Base-by-base conservation (phyloP, 2,888 invertebrate genomes). In the Empis livida region DNA sequence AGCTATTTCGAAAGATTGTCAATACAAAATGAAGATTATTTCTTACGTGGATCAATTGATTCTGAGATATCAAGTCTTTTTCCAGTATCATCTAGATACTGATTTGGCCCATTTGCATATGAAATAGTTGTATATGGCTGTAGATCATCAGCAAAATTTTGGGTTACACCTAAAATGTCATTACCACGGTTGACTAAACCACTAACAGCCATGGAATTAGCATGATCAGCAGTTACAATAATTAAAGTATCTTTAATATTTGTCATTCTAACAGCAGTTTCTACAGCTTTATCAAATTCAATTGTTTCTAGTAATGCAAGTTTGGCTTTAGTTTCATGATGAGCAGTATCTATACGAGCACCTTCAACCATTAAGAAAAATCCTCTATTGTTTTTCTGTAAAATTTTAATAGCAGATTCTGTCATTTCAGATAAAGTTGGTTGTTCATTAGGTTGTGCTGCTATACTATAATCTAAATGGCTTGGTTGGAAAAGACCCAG, bases 201-300 rank as follows among this genome's bases (percentile, higher is more conserved):
- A 32, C 79, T 76, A 37, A 84, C 75, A 1, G 79, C 76, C 77
- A 88, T 77, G 0, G 84, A 80, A 55, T 87, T 87, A 0, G 82
- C 78, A 60, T 88, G 87, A 63, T 88, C 87, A 0, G 86, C 72
- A 1, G 82, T 84, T 4, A 84, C 87, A 0, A 91, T 78, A 30
- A 89, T 79, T 3, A 92, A 64, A 0, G 91, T 91, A 32, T 91
- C 85, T n/a, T 77, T 66, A n/a, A 67, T 65, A 43, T 67, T 68
- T 1, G 82, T 81, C 56, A 83, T 58, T 2, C 71, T 62, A 44
- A 71, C 59, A 1, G 86, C 82, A 54, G 69, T 67, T 51, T 74
- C 60, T 35, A 86, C 73, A 2, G 91, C 83, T 57, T 80, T 75
- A 45, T 82, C 76, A 57, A 88, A 78, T 60, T 85, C 83, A 0